Evolutionary conservation across 1,140 invertebrate species (phyloP).

Genomic region (Drosophila bipectinata): DNA sequence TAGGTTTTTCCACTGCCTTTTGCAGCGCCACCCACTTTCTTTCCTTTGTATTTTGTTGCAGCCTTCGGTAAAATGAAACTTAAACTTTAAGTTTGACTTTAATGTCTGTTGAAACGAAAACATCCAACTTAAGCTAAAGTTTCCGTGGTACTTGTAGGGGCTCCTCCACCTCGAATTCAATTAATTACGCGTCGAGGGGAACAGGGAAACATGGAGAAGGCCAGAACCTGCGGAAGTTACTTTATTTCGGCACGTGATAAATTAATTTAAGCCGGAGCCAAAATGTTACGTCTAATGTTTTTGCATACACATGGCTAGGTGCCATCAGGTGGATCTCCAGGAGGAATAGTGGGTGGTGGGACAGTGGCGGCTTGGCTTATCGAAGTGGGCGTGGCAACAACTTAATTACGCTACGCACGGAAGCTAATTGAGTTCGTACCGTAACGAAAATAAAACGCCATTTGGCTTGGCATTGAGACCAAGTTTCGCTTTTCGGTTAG

Average conservation of each 20-base stretch:
- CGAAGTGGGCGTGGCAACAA: slow-evolving; percentile 53
- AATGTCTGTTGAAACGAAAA: slow-evolving; percentile 6
- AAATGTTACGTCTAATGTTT: slow-evolving; percentile 59
- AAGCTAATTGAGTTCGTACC: slow-evolving; percentile 68
- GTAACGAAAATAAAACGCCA: slow-evolving; percentile 48
- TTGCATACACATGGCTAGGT: slow-evolving; percentile 52
- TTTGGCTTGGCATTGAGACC: slow-evolving; percentile 49
- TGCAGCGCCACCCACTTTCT: slow-evolving; percentile 1
- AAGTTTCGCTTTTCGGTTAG: slow-evolving; percentile 43
- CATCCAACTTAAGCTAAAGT: slow-evolving; percentile 8
- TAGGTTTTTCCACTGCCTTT: slow-evolving; percentile 12
- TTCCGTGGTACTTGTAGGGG: slow-evolving; percentile 27
- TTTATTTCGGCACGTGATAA: slow-evolving; percentile 80
- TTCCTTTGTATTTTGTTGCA: neutral
- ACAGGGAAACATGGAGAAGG: slow-evolving; percentile 7
- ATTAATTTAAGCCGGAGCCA: slow-evolving; percentile 67
- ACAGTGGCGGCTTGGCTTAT: slow-evolving; percentile 3
- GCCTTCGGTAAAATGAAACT: slow-evolving; percentile 20
- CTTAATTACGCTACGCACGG: slow-evolving; percentile 60
- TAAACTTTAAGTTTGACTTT: slow-evolving; percentile 35
- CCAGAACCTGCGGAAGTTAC: slow-evolving; percentile 34
- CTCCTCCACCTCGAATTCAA: slow-evolving; percentile 59
- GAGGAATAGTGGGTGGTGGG: neutral
- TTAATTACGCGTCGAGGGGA: slow-evolving; percentile 61
- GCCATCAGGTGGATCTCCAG: slow-evolving; percentile 21